Percentiles rank a stretch among this genome's conserved stretches.
phyloP scores from a whole-genome alignment of 2,113 vertebrate species.

The Brienomyrus brachyistius region DNA sequence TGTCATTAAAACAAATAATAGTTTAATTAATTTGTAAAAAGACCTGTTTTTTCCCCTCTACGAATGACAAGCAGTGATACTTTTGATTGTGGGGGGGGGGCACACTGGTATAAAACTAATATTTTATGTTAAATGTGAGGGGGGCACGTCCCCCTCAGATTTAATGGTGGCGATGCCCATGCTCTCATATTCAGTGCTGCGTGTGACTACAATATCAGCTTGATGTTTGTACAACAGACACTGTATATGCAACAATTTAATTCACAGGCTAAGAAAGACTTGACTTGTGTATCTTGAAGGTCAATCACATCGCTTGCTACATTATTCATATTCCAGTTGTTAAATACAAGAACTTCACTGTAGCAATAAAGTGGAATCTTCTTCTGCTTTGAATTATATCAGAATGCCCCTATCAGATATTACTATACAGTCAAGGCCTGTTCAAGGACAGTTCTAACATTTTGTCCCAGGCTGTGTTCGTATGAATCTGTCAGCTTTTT shows the following conservation, averaged over 20 bases:
- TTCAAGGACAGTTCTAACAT: constrained; percentile 5
- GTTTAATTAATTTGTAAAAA: constrained; percentile 30
- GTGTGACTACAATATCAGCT: not conserved
- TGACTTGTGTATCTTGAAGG: not conserved
- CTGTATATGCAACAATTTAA: not conserved
- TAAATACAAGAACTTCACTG: not conserved
- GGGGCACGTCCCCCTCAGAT: too few relatives aligned
- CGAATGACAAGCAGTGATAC: not conserved
- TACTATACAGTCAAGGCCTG: constrained; percentile 10
- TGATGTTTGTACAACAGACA: not conserved
- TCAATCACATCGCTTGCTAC: not conserved
- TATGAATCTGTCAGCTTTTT: constrained; percentile 4
- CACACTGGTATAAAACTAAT: too few relatives aligned
- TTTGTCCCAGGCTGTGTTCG: constrained; percentile 3
- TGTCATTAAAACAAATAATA: constrained; percentile 41
- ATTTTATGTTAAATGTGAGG: too few relatives aligned
- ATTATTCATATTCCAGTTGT: not conserved
- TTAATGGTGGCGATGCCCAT: too few relatives aligned
- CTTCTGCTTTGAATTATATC: not conserved
- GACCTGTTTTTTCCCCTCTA: not conserved
- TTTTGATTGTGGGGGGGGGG: not conserved
- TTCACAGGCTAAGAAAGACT: not conserved
- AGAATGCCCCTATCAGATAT: constrained; percentile 15
- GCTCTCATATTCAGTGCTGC: too few relatives aligned
- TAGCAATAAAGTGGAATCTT: constrained; percentile 2